phyloP scores from a whole-genome alignment of 2,797 vertebrate species.

The Rhinichthys osculus region DNA sequence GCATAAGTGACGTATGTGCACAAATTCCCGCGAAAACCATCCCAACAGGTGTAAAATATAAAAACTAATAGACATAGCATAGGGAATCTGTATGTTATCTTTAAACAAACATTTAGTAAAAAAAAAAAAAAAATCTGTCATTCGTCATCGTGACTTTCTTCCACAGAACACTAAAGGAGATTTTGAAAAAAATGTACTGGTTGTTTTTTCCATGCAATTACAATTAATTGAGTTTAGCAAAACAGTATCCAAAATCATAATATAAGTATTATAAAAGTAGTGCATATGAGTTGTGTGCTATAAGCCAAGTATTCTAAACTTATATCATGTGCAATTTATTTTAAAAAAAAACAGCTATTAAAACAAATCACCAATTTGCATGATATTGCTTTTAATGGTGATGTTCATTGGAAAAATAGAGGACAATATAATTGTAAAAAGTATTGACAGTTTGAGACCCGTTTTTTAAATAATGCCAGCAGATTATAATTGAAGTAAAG shows the following conservation, averaged over 20 bases:
- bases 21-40: not conserved
- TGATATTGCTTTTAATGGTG: slow-evolving; percentile 73
- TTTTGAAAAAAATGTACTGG: not conserved
- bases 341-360: not conserved
- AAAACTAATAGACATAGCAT: not conserved
- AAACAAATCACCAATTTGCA: slow-evolving; percentile 59
- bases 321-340: not conserved
- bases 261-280: not conserved
- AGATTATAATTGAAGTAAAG: slow-evolving; percentile 5
- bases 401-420: slow-evolving; percentile 69
- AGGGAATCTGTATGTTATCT: too few relatives aligned
- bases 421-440: slow-evolving; percentile 66
- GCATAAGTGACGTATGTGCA: not conserved
- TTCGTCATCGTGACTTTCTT: too few relatives aligned
- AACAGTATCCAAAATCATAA: not conserved
- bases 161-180: too few relatives aligned
- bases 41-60: not conserved
- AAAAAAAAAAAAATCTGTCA: too few relatives aligned
- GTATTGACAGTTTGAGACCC: slow-evolving; percentile 80
- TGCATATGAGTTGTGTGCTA: not conserved
- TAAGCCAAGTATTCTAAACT: not conserved
- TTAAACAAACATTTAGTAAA: too few relatives aligned
- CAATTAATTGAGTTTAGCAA: not conserved
- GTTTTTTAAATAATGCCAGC: slow-evolving; percentile 61
- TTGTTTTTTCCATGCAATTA: not conserved